Evolutionary conservation across 2,888 invertebrate genomes (phyloP).

Genomic region (Cantharis flavilabris): DNA sequence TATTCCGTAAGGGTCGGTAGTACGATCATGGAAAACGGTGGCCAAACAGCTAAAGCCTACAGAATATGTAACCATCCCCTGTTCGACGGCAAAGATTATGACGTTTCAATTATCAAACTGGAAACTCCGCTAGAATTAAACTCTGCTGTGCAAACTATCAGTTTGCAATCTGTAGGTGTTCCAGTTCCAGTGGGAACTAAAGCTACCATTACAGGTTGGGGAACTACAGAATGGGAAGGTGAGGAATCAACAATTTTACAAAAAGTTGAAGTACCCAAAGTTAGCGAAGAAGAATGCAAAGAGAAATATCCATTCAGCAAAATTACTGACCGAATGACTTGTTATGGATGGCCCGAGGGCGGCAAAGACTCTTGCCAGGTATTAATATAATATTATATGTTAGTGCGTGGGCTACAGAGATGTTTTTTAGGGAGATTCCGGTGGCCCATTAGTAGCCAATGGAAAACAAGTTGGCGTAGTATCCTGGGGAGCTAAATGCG

Average conservation of each 20-base stretch:
- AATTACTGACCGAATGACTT: not conserved
- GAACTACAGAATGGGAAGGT: not conserved
- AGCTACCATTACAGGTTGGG: slow-evolving; percentile 4
- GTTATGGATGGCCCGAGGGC: not conserved
- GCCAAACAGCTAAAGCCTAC: not conserved
- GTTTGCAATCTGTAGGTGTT: not conserved
- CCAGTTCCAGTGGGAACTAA: not conserved
- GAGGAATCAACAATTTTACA: not conserved
- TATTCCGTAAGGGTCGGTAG: not conserved
- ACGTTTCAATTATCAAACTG: not conserved
- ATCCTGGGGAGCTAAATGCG: slow-evolving; percentile 7
- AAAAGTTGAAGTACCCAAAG: not conserved
- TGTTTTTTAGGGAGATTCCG: slow-evolving; percentile 5
- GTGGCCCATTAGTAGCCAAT: slow-evolving; percentile 3
- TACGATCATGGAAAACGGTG: not conserved
- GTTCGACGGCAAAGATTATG: not conserved
- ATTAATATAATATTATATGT: not conserved
- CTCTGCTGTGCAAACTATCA: not conserved
- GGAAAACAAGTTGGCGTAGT: slow-evolving; percentile 2
- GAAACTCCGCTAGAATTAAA: not conserved
- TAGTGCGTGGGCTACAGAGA: not conserved
- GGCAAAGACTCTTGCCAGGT: slow-evolving; percentile 14
- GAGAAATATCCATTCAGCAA: not conserved
- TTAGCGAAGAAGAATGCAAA: not conserved
- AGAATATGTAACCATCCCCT: not conserved